Conservation (phyloP, 2,797 vertebrate species). For the Arctocebus calabarensis region DNA sequence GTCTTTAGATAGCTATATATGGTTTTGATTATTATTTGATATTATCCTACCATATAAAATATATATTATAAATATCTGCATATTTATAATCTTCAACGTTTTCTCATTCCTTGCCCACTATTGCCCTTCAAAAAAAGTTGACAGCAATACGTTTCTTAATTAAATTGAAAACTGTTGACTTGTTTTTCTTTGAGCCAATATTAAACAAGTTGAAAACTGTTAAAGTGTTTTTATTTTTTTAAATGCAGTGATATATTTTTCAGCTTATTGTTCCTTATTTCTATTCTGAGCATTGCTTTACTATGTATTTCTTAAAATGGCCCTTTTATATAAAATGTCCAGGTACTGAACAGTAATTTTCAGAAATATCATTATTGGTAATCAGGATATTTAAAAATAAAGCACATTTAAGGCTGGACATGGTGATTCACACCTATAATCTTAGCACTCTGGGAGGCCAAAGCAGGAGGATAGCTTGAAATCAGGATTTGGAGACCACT, state of each 20-base stretch:
- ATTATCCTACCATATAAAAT: constrained; percentile 5
- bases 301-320: not conserved
- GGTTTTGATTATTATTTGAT: not conserved
- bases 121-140: not conserved
- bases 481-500: no score
- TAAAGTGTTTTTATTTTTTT: not conserved
- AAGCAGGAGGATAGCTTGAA: no score
- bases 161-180: not conserved
- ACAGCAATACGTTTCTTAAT: not conserved
- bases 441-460: no score
- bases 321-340: not conserved
- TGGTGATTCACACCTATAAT: no score
- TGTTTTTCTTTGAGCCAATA: not conserved
- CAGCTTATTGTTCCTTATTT: not conserved
- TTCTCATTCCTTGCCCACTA: not conserved
- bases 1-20: not conserved
- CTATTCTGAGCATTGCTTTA: not conserved
- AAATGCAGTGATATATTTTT: not conserved
- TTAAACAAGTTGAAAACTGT: constrained; percentile 9
- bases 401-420: not conserved
- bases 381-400: constrained; percentile 14
- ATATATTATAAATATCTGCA: not conserved
- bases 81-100: not conserved
- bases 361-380: not conserved
- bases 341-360: constrained; percentile 14